phyloP scores from a whole-genome alignment of 2,888 invertebrate genomes.

The Lissocephala sabroskyi region DNA sequence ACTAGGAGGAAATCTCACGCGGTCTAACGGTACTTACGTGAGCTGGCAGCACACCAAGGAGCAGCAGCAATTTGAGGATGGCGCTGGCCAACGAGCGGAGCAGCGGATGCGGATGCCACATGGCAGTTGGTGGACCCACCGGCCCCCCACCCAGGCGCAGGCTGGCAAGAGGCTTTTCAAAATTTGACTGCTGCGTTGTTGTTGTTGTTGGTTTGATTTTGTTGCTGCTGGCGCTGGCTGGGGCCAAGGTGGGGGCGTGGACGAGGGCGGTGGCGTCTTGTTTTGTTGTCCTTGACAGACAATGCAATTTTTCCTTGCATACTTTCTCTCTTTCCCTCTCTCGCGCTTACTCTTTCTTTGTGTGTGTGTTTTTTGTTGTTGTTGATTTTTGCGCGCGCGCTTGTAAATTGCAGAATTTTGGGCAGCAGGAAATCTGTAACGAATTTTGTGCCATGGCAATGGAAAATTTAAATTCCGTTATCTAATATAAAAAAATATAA shows the following conservation, averaged over 20 bases:
- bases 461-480: neutral
- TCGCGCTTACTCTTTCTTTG: too few species aligned
- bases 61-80: too few species aligned
- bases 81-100: too few species aligned
- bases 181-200: neutral
- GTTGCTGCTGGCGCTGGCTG: conserved; percentile 18
- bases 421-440: neutral
- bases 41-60: conserved; percentile 29
- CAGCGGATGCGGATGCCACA: conserved; percentile 8
- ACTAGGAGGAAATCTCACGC: too few species aligned
- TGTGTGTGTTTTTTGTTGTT: neutral
- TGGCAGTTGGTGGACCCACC: conserved; percentile 17
- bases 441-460: too few species aligned
- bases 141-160: too few species aligned
- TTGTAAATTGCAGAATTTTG: neutral
- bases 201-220: conserved; percentile 25
- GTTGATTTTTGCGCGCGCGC: conserved; percentile 1
- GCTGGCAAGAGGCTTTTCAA: too few species aligned
- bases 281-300: conserved; percentile 65
- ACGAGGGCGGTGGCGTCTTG: conserved; percentile 34
- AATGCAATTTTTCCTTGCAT: conserved; percentile 62
- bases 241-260: neutral
- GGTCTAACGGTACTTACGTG: conserved; percentile 22
- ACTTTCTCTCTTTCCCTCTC: conserved; percentile 19
- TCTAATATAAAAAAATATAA: conserved; percentile 2